Evolutionary conservation across 2,888 invertebrate genomes (phyloP).

Genomic region (Epinotia brunnichana): DNA sequence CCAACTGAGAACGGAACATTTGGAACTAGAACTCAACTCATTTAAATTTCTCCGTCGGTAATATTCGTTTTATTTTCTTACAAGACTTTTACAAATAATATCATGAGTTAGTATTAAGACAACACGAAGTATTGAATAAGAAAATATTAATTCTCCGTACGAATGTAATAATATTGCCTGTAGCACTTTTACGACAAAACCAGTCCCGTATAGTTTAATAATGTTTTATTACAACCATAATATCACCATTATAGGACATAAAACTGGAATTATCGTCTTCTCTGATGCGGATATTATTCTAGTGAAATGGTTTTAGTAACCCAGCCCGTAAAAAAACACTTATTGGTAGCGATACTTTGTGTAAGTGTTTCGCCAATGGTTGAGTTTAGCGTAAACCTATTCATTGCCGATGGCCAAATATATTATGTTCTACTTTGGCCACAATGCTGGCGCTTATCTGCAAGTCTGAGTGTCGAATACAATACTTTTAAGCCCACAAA

Average conservation of each 20-base stretch:
- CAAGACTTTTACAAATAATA: not conserved
- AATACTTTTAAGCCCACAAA: too few species aligned
- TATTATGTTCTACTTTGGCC: not conserved
- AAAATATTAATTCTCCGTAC: not conserved
- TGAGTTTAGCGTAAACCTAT: not conserved
- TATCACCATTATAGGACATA: constrained; percentile 36
- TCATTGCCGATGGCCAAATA: not conserved
- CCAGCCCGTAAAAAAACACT: not conserved
- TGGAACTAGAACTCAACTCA: not conserved
- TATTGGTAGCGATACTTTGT: constrained; percentile 3
- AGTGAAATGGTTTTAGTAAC: constrained; percentile 23
- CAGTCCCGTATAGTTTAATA: constrained; percentile 47
- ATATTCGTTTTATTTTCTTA: not conserved
- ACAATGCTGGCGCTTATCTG: not conserved
- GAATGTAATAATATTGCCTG: constrained; percentile 9
- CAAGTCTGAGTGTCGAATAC: too few species aligned
- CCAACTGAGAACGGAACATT: not conserved
- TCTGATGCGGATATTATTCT: constrained; percentile 25
- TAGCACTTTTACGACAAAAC: constrained; percentile 31
- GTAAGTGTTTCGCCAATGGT: not conserved
- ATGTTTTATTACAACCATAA: constrained; percentile 47
- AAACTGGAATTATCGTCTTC: constrained; percentile 31
- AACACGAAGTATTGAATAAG: not conserved
- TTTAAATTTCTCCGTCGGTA: not conserved
- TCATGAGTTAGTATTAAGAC: not conserved